These are phyloP conservation scores for Calameuta pallipes DNA, from an alignment of 2,888 invertebrate species.

Conservation along the genomic window DNA sequence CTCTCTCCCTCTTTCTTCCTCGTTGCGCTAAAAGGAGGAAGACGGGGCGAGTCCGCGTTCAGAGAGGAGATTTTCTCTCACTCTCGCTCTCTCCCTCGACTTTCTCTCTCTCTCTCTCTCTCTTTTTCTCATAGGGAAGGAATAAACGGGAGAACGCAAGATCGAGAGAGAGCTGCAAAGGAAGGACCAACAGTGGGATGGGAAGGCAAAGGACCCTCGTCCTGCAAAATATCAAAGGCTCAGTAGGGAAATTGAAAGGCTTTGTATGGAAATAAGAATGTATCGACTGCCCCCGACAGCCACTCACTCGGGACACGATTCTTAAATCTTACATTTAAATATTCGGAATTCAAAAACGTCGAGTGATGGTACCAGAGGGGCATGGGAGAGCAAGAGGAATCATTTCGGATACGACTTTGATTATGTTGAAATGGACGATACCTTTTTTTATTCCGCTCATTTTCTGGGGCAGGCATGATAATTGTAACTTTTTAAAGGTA, in stretches of 20 bases:
- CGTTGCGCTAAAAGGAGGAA: not conserved
- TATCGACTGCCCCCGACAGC: constrained; percentile 55
- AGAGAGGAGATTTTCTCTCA: constrained; percentile 26
- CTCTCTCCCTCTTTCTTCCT: not conserved
- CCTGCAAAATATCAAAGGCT: constrained; percentile 58
- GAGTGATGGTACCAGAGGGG: no score
- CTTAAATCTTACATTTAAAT: constrained; percentile 44
- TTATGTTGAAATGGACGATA: no score
- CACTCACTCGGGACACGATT: constrained; percentile 45
- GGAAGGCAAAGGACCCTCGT: constrained; percentile 39
- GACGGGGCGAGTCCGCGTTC: constrained; percentile 4
- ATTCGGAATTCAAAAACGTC: constrained; percentile 14
- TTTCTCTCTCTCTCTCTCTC: not conserved
- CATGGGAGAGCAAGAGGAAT: no score
- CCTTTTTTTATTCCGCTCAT: no score
- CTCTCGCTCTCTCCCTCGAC: constrained; percentile 14
- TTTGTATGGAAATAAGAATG: constrained; percentile 62
- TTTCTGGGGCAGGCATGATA: no score
- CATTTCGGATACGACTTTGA: no score
- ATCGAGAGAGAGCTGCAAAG: constrained; percentile 5
- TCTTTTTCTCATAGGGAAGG: not conserved
- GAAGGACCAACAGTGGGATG: constrained; percentile 19
- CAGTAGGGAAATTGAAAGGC: constrained; percentile 62
- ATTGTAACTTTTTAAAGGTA: no score
- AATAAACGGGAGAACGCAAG: not conserved